Percentiles rank a stretch among this genome's conserved stretches.
These are phyloP conservation scores for Watsonalla binaria DNA, from an alignment of 2,888 invertebrate genomes.

Conservation along the genomic window DNA sequence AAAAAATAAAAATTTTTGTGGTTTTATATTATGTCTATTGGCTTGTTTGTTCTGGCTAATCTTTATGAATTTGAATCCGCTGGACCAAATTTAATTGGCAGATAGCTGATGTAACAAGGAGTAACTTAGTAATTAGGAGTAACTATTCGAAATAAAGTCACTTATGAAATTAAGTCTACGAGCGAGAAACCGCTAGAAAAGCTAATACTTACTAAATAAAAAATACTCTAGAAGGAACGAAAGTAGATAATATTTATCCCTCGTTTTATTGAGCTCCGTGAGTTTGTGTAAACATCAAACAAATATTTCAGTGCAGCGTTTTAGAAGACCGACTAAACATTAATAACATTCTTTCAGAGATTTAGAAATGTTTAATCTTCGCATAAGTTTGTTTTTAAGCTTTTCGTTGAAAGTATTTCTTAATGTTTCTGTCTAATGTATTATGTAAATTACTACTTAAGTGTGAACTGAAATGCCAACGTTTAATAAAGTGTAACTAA, in stretches of 20 bases:
- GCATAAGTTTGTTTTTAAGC: not conserved
- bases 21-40: no score
- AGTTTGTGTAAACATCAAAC: not conserved
- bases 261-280: not conserved
- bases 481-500: no score
- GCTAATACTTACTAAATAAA: not conserved
- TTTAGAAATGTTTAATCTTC: not conserved
- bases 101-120: no score
- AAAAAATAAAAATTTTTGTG: no score
- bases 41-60: no score
- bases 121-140: no score
- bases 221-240: not conserved
- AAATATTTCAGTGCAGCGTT: not conserved
- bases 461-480: no score
- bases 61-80: no score
- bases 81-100: no score
- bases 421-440: not conserved
- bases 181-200: not conserved
- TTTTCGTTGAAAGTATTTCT: not conserved
- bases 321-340: not conserved
- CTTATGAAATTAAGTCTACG: no score
- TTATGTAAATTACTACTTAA: no score
- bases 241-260: not conserved
- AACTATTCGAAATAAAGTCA: no score
- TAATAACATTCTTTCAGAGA: not conserved